phyloP scores from a whole-genome alignment of 2,113 vertebrate genomes.

The Phalacrocorax brasilianus region DNA sequence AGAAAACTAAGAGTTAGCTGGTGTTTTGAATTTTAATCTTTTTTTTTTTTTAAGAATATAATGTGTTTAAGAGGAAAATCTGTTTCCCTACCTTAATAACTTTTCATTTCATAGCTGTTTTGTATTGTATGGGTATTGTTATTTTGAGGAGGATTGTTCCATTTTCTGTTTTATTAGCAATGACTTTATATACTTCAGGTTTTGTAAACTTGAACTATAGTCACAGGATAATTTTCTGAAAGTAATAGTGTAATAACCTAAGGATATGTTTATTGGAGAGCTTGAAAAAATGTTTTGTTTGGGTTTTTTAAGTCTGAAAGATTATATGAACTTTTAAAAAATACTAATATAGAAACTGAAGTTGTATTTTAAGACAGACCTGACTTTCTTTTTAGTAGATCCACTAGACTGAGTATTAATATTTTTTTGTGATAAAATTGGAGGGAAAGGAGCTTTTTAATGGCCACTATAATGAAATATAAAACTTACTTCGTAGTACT shows the following conservation, averaged over 20 bases:
- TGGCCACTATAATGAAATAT: not conserved
- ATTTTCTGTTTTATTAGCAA: not conserved
- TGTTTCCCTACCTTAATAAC: not conserved
- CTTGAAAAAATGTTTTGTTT: not conserved
- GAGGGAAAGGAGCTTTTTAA: not conserved
- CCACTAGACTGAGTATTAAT: not conserved
- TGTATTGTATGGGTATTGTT: not conserved
- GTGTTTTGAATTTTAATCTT: no score
- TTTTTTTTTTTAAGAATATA: not conserved
- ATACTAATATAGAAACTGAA: not conserved
- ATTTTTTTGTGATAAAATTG: not conserved
- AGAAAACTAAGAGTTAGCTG: not conserved
- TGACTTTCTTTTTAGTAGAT: not conserved
- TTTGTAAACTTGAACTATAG: not conserved
- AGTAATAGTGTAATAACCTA: not conserved
- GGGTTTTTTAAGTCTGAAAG: not conserved
- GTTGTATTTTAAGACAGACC: not conserved
- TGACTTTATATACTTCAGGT: not conserved
- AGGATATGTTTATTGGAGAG: not conserved
- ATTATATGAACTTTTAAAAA: rapidly evolving
- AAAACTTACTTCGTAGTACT: not conserved
- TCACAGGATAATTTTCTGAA: not conserved
- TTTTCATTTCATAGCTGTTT: not conserved
- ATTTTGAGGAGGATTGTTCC: not conserved
- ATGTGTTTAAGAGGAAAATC: not conserved